Evolutionary conservation across 2,888 invertebrate genomes (phyloP).

Genomic region (Mantis religiosa): DNA sequence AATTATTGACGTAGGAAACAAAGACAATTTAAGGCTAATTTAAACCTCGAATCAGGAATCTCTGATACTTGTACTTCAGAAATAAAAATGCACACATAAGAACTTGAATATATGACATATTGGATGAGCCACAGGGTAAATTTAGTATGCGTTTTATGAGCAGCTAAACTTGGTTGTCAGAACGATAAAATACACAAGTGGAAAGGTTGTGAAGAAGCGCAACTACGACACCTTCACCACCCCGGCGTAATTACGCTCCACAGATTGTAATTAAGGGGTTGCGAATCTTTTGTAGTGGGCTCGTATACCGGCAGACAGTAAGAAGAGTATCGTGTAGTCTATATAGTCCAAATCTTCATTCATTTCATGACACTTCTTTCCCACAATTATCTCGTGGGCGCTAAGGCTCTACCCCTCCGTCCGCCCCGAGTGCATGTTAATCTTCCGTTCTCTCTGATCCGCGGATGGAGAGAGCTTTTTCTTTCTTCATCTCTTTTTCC

Average conservation of each 20-base stretch:
- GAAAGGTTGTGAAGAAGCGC: neutral
- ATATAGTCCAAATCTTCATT: slow-evolving; percentile 4
- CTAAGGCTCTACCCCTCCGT: neutral
- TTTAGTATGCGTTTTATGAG: too few species aligned
- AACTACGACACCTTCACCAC: neutral
- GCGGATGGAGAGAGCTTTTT: neutral
- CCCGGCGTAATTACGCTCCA: slow-evolving; percentile 16
- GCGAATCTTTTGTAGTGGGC: neutral
- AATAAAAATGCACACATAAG: too few species aligned
- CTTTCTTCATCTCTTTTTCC: neutral
- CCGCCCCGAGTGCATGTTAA: slow-evolving; percentile 20
- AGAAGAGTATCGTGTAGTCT: neutral
- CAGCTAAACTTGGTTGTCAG: too few species aligned
- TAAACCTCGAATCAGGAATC: too few species aligned
- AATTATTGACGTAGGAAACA: too few species aligned
- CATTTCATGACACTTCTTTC: slow-evolving; percentile 18
- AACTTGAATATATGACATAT: too few species aligned
- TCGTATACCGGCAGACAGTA: neutral
- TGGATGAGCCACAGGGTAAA: too few species aligned
- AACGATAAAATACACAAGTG: too few species aligned
- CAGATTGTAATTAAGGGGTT: slow-evolving; percentile 24
- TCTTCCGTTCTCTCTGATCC: slow-evolving; percentile 2
- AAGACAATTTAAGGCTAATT: too few species aligned
- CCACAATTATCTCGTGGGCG: slow-evolving; percentile 17
- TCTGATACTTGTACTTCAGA: too few species aligned